Base-by-base conservation (phyloP, 2,113 vertebrate species). In the Eretmochelys imbricata region DNA sequence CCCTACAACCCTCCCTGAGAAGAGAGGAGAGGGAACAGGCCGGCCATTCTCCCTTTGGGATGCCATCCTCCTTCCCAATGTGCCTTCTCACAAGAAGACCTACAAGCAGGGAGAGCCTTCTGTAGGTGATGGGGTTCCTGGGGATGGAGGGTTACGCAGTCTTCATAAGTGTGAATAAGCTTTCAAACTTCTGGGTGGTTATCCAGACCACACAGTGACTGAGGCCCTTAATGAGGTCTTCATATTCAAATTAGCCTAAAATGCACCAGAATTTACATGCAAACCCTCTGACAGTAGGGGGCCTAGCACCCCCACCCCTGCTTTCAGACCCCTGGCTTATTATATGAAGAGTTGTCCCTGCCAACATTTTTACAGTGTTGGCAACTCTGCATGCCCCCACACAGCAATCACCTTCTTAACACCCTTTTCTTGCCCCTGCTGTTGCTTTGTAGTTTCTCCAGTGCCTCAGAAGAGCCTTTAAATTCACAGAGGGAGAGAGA, bases 401-500 rank as follows among this genome's bases (percentile, higher is more conserved):
- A 92, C 57, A 90, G 5, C 2, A 53, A 82, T 65, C 76, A 83
- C 8, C 57, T 31, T 90, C 89, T 89, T n/a, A 82, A 31, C 20
- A 80, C 3, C 1, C 8, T 80, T 82, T 87, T 72, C 0, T 19
- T n/a, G 2, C 80, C 57, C 17, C 2, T 72, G 90, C 51, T 91
- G 25, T 81, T 88, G 12, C 22, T 88, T 85, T 92, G 8, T 48
- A 17, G 22, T 82, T 96, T 83, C 78, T 88, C 10, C 7, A 85
- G 75, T 7, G 75, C 7, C 85, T 90, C 80, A 88, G 75, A 87
- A 82, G 88, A 81, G 4, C 50, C 85, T 90, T 94, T 86, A 96
- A 46, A 20, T 19, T 88, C 25, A 16, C 54, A 59, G 3, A 86
- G 54, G n/a, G 42, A n/a, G 31, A 49, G 51, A 1, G 51, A 20